Conservation (phyloP, 2,888 invertebrate species). For the Plebejus anna region DNA sequence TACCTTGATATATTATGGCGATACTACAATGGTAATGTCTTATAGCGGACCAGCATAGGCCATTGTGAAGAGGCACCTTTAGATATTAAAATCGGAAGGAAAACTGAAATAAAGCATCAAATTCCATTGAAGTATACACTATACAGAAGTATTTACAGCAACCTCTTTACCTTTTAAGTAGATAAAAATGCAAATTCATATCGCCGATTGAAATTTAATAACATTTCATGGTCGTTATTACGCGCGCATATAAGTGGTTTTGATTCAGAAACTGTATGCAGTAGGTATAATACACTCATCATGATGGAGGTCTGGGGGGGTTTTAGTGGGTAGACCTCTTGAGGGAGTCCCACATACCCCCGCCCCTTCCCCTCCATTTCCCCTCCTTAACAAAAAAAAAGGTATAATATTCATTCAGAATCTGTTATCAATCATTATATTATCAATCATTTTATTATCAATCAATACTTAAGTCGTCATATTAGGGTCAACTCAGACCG, state of each 20-base stretch:
- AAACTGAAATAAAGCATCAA: background rate
- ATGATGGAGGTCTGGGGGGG: too few species aligned
- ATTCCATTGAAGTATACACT: background rate
- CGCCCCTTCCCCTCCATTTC: too few species aligned
- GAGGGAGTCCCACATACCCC: too few species aligned
- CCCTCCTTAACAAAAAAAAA: too few species aligned
- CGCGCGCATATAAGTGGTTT: background rate
- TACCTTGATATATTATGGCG: too few species aligned
- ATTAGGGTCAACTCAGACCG: too few species aligned
- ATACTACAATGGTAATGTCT: too few species aligned
- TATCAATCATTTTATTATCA: too few species aligned
- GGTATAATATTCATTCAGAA: background rate
- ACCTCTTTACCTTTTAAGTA: background rate
- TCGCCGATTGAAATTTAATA: background rate
- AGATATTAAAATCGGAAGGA: background rate
- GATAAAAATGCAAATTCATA: constrained; percentile 13
- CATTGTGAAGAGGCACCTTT: too few species aligned
- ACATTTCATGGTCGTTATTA: constrained; percentile 1
- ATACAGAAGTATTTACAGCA: background rate
- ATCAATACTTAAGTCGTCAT: background rate
- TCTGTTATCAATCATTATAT: background rate
- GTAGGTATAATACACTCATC: background rate
- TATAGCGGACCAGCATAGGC: too few species aligned
- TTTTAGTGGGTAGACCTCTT: too few species aligned
- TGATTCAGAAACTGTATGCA: background rate